Percentiles rank a stretch among this genome's conserved stretches.
These are phyloP conservation scores for Orthosia cruda DNA, from an alignment of 2,888 invertebrate species.

Conservation along the genomic window DNA sequence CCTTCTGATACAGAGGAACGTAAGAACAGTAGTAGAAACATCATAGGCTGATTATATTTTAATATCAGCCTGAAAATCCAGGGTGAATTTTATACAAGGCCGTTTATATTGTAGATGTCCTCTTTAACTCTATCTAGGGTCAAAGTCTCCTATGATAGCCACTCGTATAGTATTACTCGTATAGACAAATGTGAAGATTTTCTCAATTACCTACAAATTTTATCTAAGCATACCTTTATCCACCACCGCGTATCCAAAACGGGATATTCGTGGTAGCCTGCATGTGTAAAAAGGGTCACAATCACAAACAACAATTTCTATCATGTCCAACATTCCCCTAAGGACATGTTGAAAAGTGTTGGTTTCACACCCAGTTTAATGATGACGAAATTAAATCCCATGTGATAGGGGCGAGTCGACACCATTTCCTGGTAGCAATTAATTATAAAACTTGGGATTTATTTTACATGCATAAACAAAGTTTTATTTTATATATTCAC, in stretches of 20 bases:
- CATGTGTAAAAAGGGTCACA: background rate
- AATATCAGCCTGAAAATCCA: no score
- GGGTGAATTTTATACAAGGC: no score
- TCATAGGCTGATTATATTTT: no score
- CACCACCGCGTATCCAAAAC: background rate
- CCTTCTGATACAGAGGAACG: no score
- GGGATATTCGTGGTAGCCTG: no score
- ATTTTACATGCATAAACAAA: no score
- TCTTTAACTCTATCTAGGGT: background rate
- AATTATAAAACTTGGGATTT: background rate
- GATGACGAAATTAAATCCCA: slow-evolving; percentile 27
- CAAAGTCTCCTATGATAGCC: background rate
- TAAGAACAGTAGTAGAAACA: no score
- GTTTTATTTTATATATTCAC: no score
- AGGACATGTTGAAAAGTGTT: slow-evolving; percentile 3
- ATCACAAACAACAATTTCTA: slow-evolving; percentile 16
- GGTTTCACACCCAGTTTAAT: background rate
- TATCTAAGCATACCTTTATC: background rate
- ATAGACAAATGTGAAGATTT: background rate
- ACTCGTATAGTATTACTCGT: background rate
- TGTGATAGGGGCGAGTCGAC: background rate
- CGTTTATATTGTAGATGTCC: background rate
- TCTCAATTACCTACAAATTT: background rate
- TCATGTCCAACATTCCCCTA: slow-evolving; percentile 3
- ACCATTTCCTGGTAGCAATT: slow-evolving; percentile 5